Base-by-base conservation (phyloP, 2,797 vertebrate genomes). In the Acipenser transmontanus region DNA sequence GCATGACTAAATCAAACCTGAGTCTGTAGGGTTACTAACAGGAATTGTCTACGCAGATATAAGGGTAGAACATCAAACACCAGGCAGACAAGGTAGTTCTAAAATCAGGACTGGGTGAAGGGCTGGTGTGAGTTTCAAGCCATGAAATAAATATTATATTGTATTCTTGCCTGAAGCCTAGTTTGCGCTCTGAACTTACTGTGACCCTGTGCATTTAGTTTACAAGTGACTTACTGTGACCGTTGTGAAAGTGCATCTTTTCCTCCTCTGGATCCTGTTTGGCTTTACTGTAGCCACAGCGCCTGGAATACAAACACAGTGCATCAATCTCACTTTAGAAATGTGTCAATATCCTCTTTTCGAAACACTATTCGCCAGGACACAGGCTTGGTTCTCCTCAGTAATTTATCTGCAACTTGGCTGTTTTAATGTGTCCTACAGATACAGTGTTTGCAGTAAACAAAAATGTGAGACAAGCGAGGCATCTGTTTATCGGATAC, bases 171-270 rank as follows among this genome's bases (percentile, higher is more conserved):
- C n/a, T 63, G 13, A 13, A 50, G 49, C 62, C 34, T 14, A 10
- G 7, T 47, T 14, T 59, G 3, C 6, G 17, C 2, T 10, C 6
- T 57, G 13, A 17, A 49, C 49, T 49, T 61, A 47, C 1, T 5
- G 12, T 51, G 56, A 64, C 60, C 7, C 56, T 62, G 12, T 49
- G 61, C 2, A 4, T 12, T 1, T 51, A 73, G 52, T 81, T 74
- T 72, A 77, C 59, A 64, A 66, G 61, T 48, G 69, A 90, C 95
- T 93, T 89, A 99, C 97, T 94, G 86, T 96, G 96, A 72, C 96
- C 97, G 0, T 98, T 98, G 87, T 98, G 96, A 77, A 99, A 99
- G 84, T 99, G 97, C 95, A 98, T 98, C 90, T 99, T 99, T 85
- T 99, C 97, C 80, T 99, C 97, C 67, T 99, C 97, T 0, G 96